Percentiles rank a stretch among this genome's conserved stretches.
Evolutionary conservation across 2,113 vertebrate species (phyloP).

Genomic region (Entomyzon cyanotis): DNA sequence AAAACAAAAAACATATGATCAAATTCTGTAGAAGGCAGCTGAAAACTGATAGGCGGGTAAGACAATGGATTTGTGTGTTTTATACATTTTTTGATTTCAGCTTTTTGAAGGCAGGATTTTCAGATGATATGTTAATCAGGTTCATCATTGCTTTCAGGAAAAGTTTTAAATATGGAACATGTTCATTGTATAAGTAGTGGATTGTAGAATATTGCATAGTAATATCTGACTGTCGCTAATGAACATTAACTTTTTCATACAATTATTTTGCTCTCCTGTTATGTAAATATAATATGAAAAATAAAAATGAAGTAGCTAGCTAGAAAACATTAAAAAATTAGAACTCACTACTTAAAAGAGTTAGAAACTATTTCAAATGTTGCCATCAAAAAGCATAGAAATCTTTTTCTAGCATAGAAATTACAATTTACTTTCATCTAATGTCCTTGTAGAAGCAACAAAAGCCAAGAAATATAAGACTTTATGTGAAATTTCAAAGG

Average conservation of each 20-base stretch:
- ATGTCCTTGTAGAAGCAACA: not conserved
- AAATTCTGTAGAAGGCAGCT: not conserved
- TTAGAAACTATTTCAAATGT: not conserved
- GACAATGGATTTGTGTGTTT: not conserved
- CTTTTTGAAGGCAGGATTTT: not conserved
- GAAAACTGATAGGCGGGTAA: not conserved
- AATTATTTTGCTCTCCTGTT: not conserved
- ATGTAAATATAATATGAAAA: not conserved
- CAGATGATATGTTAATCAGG: not conserved
- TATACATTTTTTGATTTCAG: not conserved
- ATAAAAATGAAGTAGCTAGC: not conserved
- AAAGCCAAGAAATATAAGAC: not conserved
- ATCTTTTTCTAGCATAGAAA: not conserved
- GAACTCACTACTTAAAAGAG: not conserved
- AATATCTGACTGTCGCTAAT: not conserved
- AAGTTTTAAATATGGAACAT: not conserved
- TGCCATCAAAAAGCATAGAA: not conserved
- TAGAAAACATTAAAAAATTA: not conserved
- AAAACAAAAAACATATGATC: not conserved
- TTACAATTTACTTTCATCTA: not conserved
- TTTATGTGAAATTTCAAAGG: not conserved
- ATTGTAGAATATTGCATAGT: not conserved
- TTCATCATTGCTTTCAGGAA: not conserved
- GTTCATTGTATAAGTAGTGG: not conserved
- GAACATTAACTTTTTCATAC: not conserved